Percentiles rank a stretch among this genome's conserved stretches.
Conservation (phyloP, 2,888 invertebrate species). For the Luffia ferchaultella region DNA sequence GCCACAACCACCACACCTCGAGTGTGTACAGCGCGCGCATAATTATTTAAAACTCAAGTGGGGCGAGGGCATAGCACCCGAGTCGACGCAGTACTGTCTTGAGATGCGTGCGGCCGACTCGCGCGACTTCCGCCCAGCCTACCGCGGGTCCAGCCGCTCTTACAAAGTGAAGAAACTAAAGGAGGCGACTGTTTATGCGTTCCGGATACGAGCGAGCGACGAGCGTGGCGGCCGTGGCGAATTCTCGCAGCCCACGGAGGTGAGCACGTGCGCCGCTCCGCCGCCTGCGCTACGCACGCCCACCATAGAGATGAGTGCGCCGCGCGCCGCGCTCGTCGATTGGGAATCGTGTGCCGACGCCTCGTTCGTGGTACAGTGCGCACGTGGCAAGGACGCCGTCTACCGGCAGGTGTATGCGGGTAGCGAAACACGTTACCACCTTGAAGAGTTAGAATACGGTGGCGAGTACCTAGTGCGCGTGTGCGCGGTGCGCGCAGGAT, state of each 20-base stretch:
- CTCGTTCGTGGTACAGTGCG: conserved; percentile 77
- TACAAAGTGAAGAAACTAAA: conserved; percentile 86
- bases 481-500: conserved; percentile 74
- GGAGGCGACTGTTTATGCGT: conserved; percentile 83
- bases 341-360: conserved; percentile 70
- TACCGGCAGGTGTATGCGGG: conserved; percentile 71
- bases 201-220: conserved; percentile 86
- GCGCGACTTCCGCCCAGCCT: conserved; percentile 75
- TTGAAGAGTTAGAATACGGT: conserved; percentile 76
- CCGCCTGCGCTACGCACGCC: conserved; percentile 83
- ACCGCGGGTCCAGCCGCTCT: conserved; percentile 79
- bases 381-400: conserved; percentile 37
- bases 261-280: conserved; percentile 79
- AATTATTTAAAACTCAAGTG: conserved; percentile 90
- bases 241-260: conserved; percentile 75
- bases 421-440: conserved; percentile 65
- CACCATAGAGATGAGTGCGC: conserved; percentile 57
- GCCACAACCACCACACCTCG: conserved; percentile 80
- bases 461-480: conserved; percentile 81
- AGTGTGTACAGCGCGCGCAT: conserved; percentile 74
- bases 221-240: conserved; percentile 84
- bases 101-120: conserved; percentile 79
- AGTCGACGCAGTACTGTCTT: conserved; percentile 80
- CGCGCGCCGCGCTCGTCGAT: conserved; percentile 35
- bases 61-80: conserved; percentile 76